Evolutionary conservation across 2,113 vertebrate genomes (phyloP), one percentile per base, ranked within the genome.

Genomic region (Dissostichus mawsoni): DNA sequence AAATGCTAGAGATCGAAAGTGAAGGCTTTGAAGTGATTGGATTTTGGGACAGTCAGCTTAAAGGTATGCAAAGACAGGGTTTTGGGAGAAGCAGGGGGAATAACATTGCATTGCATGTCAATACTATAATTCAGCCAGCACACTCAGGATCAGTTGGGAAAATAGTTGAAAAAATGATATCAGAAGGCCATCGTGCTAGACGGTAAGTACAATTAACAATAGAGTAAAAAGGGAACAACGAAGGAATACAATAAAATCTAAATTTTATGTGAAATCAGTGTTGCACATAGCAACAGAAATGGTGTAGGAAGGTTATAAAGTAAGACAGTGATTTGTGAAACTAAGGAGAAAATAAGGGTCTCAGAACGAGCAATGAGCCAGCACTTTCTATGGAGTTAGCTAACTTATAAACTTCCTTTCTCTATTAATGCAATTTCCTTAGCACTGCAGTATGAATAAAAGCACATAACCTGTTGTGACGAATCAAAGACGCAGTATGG

Each of bases 301-400:
- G 14, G 55, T 74, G 48, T 18, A 13, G 10, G 13, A 41, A 55
- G 50, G 62, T 55, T 23, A 61, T 53, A 17, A 36, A 29, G 12
- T 36, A 58, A 68, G 47, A 53, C 14, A 58, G 29, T 12, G 18
- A 75, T 57, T 56, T 69, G 72, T 56, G 51, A 70, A 51, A 51
- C n/a, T 5, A 6, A 16, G 65, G n/a, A 59, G 52, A 76, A 76
- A 57, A 65, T 56, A 82, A 58, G 53, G 23, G 33, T 53, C 47
- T 71, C 12, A 48, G 59, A 61, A 77, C 53, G 23, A 67, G 53
- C 33, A 66, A 66, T n/a, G 66, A 76, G 66, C 51, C 45, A 45
- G 29, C 17, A 36, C 66, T 70, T 11, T 29, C 14, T 65, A 18
- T 17, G 64, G 57, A 44, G 2, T 18, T 17, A 41, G 65, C 58